Base-by-base conservation (phyloP, 1,140 invertebrate species). In the Zaprionus ornatus region DNA sequence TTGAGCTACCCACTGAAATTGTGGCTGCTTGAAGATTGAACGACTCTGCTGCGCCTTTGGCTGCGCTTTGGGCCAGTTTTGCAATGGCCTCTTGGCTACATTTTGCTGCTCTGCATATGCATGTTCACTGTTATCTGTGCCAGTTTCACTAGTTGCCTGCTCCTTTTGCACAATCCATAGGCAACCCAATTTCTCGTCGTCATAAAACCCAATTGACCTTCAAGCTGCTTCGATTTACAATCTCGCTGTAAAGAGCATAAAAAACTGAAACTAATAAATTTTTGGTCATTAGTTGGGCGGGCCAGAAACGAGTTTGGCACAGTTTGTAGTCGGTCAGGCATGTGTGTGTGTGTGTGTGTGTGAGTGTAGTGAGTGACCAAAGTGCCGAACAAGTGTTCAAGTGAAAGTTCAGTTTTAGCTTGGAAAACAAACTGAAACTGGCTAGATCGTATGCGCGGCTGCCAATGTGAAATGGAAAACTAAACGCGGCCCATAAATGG, bases 391-490 rank as follows among this genome's bases (percentile, higher is more conserved):
- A 84, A 90, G 85, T 90, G 85, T 55, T 56, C 74, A 75, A 88
- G 84, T 88, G 84, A 90, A 90, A 88, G 85, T 88, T 71, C 74
- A 76, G 77, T 42, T 66, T 69, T 40, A 23, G 66, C 35, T 60
- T 25, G 50, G 57, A 52, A 52, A 52, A 52, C 52, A 55, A n/a
- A 27, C 70, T 55, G 55, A 83, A 88, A 90, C 81, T 78, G 54
- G 75, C 27, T 69, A 77, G 61, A 70, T 35, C 57, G 50, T 17
- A 54, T 55, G 17, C 45, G 42, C 74, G 60, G 69, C 64, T 65
- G 74, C 57, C 77, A 73, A 74, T 78, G 74, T 62, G 84, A 80
- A 87, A 88, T 90, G 84, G 84, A 88, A 88, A 88, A 90, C 85
- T 84, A 79, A 88, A 66, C 66, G 73, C 48, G 27, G 74, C 35